Evolutionary conservation across 2,113 vertebrate genomes (phyloP).

Genomic region (Brachirus orientalis): DNA sequence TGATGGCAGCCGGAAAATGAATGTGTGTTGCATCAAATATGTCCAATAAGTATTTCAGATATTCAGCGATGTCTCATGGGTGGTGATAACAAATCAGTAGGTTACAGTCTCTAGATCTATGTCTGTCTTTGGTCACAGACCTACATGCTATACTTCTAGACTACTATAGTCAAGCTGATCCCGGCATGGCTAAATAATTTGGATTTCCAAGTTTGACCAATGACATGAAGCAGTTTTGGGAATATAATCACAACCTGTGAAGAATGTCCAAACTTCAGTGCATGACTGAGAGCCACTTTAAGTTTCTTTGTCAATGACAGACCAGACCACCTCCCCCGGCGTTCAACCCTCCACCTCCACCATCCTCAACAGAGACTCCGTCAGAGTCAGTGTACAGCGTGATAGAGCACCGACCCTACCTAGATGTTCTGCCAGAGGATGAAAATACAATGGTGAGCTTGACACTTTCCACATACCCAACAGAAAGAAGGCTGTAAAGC

Average conservation of each 20-base stretch:
- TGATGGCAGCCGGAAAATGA: too few relatives aligned
- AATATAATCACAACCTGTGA: not conserved
- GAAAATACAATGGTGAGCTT: slow-evolving; percentile 25
- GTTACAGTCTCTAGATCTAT: too few relatives aligned
- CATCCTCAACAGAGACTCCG: not conserved
- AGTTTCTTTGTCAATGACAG: slow-evolving; percentile 19
- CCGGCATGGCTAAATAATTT: too few relatives aligned
- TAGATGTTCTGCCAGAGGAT: slow-evolving; percentile 45
- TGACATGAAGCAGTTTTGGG: too few relatives aligned
- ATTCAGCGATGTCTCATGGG: too few relatives aligned
- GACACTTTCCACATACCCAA: not conserved
- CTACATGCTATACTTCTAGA: too few relatives aligned
- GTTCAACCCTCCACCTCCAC: slow-evolving; percentile 15
- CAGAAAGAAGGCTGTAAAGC: not conserved
- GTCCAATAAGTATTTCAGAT: too few relatives aligned
- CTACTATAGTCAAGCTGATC: too few relatives aligned
- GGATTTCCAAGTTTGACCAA: too few relatives aligned
- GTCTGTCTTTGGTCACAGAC: too few relatives aligned
- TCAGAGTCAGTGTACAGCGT: slow-evolving; percentile 12
- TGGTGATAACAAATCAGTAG: too few relatives aligned
- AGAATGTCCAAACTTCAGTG: not conserved
- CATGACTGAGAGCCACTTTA: not conserved
- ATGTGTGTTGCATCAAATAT: too few relatives aligned
- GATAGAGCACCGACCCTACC: slow-evolving; percentile 20
- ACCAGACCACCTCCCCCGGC: slow-evolving; percentile 15